These are phyloP conservation scores for Mormoops blainvillei DNA, from an alignment of 2,113 vertebrate genomes.

Conservation along the genomic window DNA sequence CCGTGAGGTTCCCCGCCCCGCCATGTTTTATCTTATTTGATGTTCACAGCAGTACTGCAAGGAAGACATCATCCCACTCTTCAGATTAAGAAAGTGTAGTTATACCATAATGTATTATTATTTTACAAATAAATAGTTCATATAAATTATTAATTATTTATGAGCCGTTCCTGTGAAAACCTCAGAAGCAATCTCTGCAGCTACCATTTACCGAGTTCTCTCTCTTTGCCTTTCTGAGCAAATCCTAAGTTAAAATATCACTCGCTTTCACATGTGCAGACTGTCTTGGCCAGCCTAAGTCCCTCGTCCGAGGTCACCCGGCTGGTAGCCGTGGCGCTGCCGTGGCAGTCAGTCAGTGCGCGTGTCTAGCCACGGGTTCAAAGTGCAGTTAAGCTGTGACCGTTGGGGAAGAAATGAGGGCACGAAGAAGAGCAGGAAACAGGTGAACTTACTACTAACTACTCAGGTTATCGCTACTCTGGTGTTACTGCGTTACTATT, in stretches of 20 bases:
- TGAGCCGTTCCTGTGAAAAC: background rate
- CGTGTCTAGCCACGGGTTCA: background rate
- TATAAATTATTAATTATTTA: background rate
- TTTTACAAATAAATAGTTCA: background rate
- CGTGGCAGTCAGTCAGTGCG: background rate
- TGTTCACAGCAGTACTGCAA: background rate
- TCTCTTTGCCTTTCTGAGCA: background rate
- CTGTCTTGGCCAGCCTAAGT: background rate
- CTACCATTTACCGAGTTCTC: background rate
- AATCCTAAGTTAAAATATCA: background rate
- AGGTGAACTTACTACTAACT: background rate
- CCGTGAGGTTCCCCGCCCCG: background rate
- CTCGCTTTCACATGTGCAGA: background rate
- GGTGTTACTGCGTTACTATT: background rate
- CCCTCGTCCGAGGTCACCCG: background rate
- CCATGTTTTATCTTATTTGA: background rate
- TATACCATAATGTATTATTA: background rate
- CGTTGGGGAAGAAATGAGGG: background rate
- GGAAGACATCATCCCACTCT: background rate
- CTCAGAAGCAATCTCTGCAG: background rate
- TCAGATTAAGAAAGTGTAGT: background rate
- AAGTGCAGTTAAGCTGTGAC: background rate
- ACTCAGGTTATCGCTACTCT: too few relatives aligned
- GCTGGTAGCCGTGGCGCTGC: background rate
- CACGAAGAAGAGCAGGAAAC: background rate